Percentiles rank a stretch among this genome's conserved stretches.
These are phyloP conservation scores for Crocallis elinguaria DNA, from an alignment of 2,888 invertebrate species.

Conservation along the genomic window DNA sequence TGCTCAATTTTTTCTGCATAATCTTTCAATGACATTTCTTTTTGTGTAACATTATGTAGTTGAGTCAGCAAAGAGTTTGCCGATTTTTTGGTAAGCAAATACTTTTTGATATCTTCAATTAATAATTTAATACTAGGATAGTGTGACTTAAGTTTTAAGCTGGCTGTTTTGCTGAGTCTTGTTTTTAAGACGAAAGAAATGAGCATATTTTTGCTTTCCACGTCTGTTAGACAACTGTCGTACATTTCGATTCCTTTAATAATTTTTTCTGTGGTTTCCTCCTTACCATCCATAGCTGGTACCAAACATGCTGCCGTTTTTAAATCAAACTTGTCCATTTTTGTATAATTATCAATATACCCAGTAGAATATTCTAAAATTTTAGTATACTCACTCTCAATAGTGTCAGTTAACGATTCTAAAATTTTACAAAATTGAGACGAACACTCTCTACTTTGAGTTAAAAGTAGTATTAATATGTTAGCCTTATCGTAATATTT, in stretches of 20 bases:
- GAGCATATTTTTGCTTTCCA: background rate
- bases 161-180: background rate
- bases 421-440: too few species aligned
- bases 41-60: background rate
- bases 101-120: background rate
- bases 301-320: background rate
- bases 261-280: constrained; percentile 1
- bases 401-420: too few species aligned
- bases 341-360: too few species aligned
- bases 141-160: background rate
- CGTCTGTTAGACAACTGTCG: background rate
- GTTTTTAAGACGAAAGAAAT: background rate
- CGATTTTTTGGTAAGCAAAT: background rate
- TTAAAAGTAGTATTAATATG: too few species aligned
- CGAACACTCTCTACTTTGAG: too few species aligned
- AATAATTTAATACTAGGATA: background rate
- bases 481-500: too few species aligned
- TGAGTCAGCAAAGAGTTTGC: background rate
- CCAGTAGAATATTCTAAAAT: too few species aligned
- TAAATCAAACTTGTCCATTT: constrained; percentile 23
- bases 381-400: too few species aligned
- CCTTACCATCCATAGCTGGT: background rate
- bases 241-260: background rate
- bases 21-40: background rate
- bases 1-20: background rate